Evolutionary conservation across 2,797 vertebrate species (phyloP), one percentile per base, ranked within the genome.

Genomic region (Centropyge bicolor): DNA sequence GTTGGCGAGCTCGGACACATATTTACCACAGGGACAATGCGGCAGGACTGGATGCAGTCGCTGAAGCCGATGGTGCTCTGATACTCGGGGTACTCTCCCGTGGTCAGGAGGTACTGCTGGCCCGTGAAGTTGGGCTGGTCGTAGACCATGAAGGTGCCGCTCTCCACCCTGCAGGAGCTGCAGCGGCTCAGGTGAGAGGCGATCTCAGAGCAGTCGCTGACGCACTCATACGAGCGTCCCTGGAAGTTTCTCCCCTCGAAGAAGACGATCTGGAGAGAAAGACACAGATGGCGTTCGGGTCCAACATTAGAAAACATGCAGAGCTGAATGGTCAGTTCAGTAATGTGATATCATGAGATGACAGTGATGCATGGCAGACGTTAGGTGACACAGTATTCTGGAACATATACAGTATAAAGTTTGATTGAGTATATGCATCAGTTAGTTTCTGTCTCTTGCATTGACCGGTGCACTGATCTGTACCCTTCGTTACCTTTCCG

Each of bases 131-230:
- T 82, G 46, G 88, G 86, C 38, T 77, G 67, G 17, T 91, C 85
- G 1, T 88, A 91, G 31, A 91, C 88, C 79, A 90, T 74, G 76
- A 90, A 86, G 0, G 24, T 27, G 8, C 86, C 83, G 0, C 75
- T 89, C 81, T 88, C 86, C 80, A 90, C 88, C 86, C 74, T 86
- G 83, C 86, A 87, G 80, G 86, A 91, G 85, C 81, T 89, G 86
- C 88, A 90, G 0, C 9, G 71, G 43, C 71, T 86, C 80, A 90
- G 78, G 56, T 89, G 82, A 20, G 90, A 75, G 46, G 75, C 4
- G 31, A 90, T 80, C 49, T 90, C 83, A 1, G 87, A 82, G 79
- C 88, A 89, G 84, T 90, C 84, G 35, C 64, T 65, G 51, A 67
- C 1, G 72, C 85, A 84, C 80, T 90, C 87, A 40, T 88, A 88